Base-by-base conservation (phyloP, 2,113 vertebrate species). In the Siniperca knerii region DNA sequence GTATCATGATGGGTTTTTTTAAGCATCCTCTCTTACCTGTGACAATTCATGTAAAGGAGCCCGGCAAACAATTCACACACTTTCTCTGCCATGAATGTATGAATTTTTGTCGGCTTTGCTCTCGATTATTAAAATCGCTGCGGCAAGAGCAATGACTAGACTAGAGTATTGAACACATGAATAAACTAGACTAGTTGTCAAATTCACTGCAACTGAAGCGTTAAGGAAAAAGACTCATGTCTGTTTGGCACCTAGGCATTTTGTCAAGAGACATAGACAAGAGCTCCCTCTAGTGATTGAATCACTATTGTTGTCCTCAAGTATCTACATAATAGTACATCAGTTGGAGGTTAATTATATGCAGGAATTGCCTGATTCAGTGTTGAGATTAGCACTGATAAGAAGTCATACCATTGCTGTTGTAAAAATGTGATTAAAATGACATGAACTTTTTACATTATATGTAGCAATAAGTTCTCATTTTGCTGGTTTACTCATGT, bases 261-360 rank as follows among this genome's bases (percentile, higher is more conserved):
- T 80, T 58, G 42, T 82, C 1, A 73, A 37, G 65, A 93, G 87
- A 71, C 79, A 81, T 79, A 92, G 92, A 78, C 95, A 92, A 92
- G 90, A 93, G 94, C 91, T 87, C 95, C 96, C 95, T 94, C 96
- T 96, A 93, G 94, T 96, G 96, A 82, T 78, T 33, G 66, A 81
- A 64, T 67, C 35, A 6, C 12, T 65, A 18, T 87, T 80, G 40
- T 66, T 69, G 60, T 75, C 20, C 33, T 65, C 29, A 29, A 61
- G 54, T 50, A 6, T 10, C 48, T 80, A 55, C 62, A 62, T 75
- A 29, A 50, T 57, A 50, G 72, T 75, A 83, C 40, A 87, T 60
- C 7, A 54, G 69, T 82, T 64, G 69, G 61, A 75, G 75, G 58
- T 81, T 79, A 86, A 77, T 88, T 65, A 54, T 11, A 76, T 79